phyloP scores from a whole-genome alignment of 1,140 invertebrate genomes.

The Drosophila sp. region DNA sequence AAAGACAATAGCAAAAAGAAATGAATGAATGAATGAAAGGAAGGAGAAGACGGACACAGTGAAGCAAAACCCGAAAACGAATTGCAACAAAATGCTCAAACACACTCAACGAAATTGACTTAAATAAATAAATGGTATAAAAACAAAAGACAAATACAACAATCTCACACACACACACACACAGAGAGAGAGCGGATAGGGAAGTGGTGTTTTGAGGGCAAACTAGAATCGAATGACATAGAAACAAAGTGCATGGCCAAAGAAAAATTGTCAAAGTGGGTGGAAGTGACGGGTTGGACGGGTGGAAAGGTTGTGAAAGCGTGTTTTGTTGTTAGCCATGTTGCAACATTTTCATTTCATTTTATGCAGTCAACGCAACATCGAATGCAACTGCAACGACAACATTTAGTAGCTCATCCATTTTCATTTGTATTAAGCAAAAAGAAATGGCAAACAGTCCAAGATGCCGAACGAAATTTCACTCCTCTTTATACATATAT shows the following conservation, averaged over 20 bases:
- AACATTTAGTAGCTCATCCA: constrained; percentile 80
- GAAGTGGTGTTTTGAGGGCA: constrained; percentile 14
- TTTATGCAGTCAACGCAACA: constrained; percentile 35
- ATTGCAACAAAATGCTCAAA: constrained; percentile 80
- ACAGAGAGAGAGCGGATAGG: constrained; percentile 31
- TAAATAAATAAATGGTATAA: constrained; percentile 80
- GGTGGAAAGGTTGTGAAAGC: neutral
- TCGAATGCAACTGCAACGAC: constrained; percentile 48
- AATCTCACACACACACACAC: constrained; percentile 47
- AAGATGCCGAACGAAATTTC: neutral
- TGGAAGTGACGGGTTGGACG: neutral
- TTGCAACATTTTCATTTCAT: constrained; percentile 68
- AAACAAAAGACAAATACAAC: constrained; percentile 50
- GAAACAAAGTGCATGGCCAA: constrained; percentile 61
- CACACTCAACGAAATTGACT: constrained; percentile 79
- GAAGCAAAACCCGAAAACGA: constrained; percentile 57
- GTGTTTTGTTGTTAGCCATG: constrained; percentile 59
- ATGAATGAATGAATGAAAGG: neutral
- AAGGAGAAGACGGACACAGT: constrained; percentile 16
- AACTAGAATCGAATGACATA: constrained; percentile 30
- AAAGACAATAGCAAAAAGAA: constrained; percentile 14
- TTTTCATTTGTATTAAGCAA: constrained; percentile 79
- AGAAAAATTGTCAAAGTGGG: constrained; percentile 26
- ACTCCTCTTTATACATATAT: neutral
- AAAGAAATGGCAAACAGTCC: constrained; percentile 51